Base-by-base conservation (phyloP, 2,888 invertebrate genomes). In the Aphelenchoides bicaudatus region DNA sequence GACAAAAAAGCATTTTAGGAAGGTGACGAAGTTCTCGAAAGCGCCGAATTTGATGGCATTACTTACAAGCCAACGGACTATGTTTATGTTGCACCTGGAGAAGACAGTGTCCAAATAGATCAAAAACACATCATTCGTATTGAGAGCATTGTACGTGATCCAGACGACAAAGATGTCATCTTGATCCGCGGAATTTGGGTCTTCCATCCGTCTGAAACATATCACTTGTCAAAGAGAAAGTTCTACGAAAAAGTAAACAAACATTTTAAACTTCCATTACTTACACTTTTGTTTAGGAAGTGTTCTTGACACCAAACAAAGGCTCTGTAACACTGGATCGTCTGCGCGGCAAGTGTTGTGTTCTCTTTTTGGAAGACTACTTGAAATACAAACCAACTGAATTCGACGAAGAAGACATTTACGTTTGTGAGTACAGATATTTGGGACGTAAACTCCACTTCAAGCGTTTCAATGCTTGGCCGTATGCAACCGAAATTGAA, bases 391-490 rank as follows among this genome's bases (percentile, higher is more conserved):
- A 59, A 31, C 66, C 69, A 0, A 56, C 55, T 21, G 62, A 88
- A 21, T 88, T 89, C 75, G 85, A 87, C 0, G 91, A 92, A 63
- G 90, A 90, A 77, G 93, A 98, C 81, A 88, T 96, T 1, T 98
- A 88, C 78, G 93, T 96, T 0, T 96, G 96, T 80, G 96, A 98
- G 82, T 92, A 90, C 19, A 85, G 92, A 3, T 98, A 98, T 81
- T 88, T 87, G 69, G 87, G 89, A 0, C 87, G 87, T 72, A 34
- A 60, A 31, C 47, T 37, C n/a, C 67, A 65, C 38, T 65, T 65
- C 58, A 57, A 65, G 38, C 55, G 58, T 16, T 54, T 71, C 13
- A 48, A 63, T 59, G 19, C 50, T 2, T 78, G 78, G 78, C 74
- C 74, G 1, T 72, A 66, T 60, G 49, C 63, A 0, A 60, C 61